These are phyloP conservation scores for Portevinia maculata DNA, from an alignment of 2,888 invertebrate genomes.

Conservation along the genomic window DNA sequence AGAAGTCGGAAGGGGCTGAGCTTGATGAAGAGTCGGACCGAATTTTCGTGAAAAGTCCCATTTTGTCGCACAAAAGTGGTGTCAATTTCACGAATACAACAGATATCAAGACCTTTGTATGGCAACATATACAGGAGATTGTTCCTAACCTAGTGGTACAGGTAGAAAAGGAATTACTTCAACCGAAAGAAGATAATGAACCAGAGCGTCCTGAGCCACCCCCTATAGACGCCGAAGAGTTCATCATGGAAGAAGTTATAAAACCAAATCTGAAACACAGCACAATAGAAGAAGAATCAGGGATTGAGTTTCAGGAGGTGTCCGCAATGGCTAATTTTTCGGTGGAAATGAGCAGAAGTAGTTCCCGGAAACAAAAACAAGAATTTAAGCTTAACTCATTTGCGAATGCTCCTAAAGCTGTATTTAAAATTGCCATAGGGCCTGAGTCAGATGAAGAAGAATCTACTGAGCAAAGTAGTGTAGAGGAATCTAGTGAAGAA, in stretches of 20 bases:
- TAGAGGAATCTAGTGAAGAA: constrained; percentile 16
- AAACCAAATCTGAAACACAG: constrained; percentile 79
- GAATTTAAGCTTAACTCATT: constrained; percentile 76
- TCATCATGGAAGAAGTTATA: constrained; percentile 78
- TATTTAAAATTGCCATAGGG: constrained; percentile 77
- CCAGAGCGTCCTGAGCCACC: constrained; percentile 56
- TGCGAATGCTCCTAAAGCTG: constrained; percentile 74
- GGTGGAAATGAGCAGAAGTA: constrained; percentile 76
- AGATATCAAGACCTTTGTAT: constrained; percentile 82
- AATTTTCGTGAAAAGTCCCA: constrained; percentile 82
- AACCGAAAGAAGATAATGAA: constrained; percentile 65
- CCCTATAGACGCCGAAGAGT: constrained; percentile 22
- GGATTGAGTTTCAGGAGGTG: constrained; percentile 77
- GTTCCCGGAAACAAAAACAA: constrained; percentile 75
- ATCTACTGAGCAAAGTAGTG: constrained; percentile 22
- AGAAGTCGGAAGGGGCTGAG: constrained; percentile 77
- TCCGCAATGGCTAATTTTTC: constrained; percentile 78
- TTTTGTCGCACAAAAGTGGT: constrained; percentile 75
- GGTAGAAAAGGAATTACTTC: constrained; percentile 81
- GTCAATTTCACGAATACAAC: constrained; percentile 42
- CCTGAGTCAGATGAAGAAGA: constrained; percentile 62
- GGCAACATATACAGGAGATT: constrained; percentile 83
- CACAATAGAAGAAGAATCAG: constrained; percentile 77
- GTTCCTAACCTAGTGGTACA: constrained; percentile 82
- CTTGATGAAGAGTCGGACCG: constrained; percentile 79